Base-by-base conservation (phyloP, 2,888 invertebrate genomes). In the Microplitis manilae region DNA sequence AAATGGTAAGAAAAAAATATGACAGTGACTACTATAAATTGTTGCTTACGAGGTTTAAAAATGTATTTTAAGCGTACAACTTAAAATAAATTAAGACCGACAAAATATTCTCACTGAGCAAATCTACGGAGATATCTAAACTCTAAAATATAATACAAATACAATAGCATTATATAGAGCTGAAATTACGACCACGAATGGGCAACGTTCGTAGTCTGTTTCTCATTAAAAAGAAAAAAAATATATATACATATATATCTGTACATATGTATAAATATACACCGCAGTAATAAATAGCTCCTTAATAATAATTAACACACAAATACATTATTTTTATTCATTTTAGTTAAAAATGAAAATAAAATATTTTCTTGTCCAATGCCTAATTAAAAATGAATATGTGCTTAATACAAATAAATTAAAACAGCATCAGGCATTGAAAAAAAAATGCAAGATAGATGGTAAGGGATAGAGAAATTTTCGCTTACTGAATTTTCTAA, bases 401-500 rank as follows among this genome's bases (percentile, higher is more conserved):
- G 20, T 50, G n/a, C 59, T 30, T 70, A 30, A 30, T 30, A 38
- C 59, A 62, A 71, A 71, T 62, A 39, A 38, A 20, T 30, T 17
- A 70, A 70, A 71, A 71, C 15, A 78, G 79, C 77, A 79, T 71
- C 74, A 61, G 74, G 78, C 69, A 75, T 77, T 69, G 62, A 77
- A 75, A 64, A 77, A 75, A 79, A 78, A 79, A 80, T 78, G 77
- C 76, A 79, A 79, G 76, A 67, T 70, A 74, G 73, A 80, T 77
- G 75, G 64, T 50, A 74, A 74, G 76, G 69, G 41, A 65, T 65
- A 70, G 73, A 38, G 71, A 61, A 68, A 60, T 75, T 76, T 81
- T 83, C 82, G 81, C 81, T 83, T 83, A 83, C 78, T 79, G 74
- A 13, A n/a, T 62, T 17, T 8, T 40, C 41, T 9, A 73, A 30